Base-by-base conservation (phyloP, 2,888 invertebrate species). In the Hypercompe scribonia region DNA sequence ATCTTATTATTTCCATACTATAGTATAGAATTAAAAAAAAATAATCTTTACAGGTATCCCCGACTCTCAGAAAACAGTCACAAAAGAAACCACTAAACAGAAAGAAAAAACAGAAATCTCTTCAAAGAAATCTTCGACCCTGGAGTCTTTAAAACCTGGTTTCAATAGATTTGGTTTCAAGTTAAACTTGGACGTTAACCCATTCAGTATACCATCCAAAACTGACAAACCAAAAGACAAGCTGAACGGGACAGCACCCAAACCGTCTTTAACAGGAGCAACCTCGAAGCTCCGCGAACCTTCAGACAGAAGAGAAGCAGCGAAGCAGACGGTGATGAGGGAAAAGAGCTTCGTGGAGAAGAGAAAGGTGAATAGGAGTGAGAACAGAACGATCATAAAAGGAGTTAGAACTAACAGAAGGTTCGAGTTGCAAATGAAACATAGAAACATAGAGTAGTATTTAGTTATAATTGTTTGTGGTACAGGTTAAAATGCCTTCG, bases 331-430 rank as follows among this genome's bases (percentile, higher is more conserved):
- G 0, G 88, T 93, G 0, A 91, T 93, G 92, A 88, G 93, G 65
- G 94, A 95, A 74, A 94, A 94, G 70, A 90, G 92, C 0, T 90
- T 91, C 46, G 83, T 91, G 0, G 92, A 91, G 31, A 75, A 75
- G 67, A 89, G 92, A 21, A 87, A 84, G 28, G 78, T 80, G 2
- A 90, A 82, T 33, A 91, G 96, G 72, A 92, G 90, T 31, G 92
- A 95, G 72, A 94, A 89, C 66, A 93, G 97, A 68, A 93, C 93
- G 0, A 86, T 95, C 10, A 93, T 97, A 0, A 97, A 96, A 78
- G 97, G 97, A 0, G 97, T 97, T 0, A 93, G 97, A 58, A 96
- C 97, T 0, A 98, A 98, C 89, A 94, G 97, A 61, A 93, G 97
- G 65, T 98, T 98, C 83, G 97, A 97, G 72, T 89, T 97, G 72